Evolutionary conservation across 2,888 invertebrate genomes (phyloP).

Genomic region (Drosophila paranaensis): DNA sequence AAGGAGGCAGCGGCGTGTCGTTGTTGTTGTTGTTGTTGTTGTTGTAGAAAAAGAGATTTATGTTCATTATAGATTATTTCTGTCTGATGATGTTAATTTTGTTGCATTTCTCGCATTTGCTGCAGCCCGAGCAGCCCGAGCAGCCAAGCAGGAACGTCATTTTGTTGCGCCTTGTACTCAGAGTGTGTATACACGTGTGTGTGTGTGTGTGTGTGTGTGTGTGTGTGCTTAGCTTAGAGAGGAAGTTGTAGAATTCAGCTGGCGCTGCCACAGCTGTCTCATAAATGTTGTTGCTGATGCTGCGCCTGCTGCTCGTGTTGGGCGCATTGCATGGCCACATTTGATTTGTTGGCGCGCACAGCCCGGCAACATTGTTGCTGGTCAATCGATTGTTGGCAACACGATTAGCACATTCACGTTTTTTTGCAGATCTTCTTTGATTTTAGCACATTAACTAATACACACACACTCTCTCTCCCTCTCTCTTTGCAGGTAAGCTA

Average conservation of each 20-base stretch:
- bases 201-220: slow-evolving; percentile 22
- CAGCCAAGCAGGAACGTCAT: slow-evolving; percentile 20
- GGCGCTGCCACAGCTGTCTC: slow-evolving; percentile 69
- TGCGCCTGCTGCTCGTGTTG: slow-evolving; percentile 38
- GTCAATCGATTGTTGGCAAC: slow-evolving; percentile 55
- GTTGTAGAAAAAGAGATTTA: slow-evolving; percentile 69
- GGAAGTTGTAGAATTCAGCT: slow-evolving; percentile 64
- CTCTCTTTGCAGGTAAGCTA: slow-evolving; percentile 57
- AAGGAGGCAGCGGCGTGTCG: slow-evolving; percentile 46
- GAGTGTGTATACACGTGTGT: slow-evolving; percentile 9
- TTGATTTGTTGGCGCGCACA: slow-evolving; percentile 73
- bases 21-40: slow-evolving; percentile 28
- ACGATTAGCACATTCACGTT: slow-evolving; percentile 41
- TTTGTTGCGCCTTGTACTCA: slow-evolving; percentile 42
- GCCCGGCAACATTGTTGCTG: slow-evolving; percentile 72
- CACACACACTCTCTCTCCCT: slow-evolving; percentile 2
- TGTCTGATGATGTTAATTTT: slow-evolving; percentile 81
- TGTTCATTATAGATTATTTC: slow-evolving; percentile 81
- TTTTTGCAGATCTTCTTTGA: slow-evolving; percentile 18
- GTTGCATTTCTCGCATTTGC: slow-evolving; percentile 81
- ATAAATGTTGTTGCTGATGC: slow-evolving; percentile 66
- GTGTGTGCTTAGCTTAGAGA: slow-evolving; percentile 29
- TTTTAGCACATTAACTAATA: slow-evolving; percentile 17
- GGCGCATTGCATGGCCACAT: slow-evolving; percentile 62
- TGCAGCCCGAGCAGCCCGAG: slow-evolving; percentile 27